phyloP scores from a whole-genome alignment of 2,113 vertebrate species.

The Triplophysa tibetana region DNA sequence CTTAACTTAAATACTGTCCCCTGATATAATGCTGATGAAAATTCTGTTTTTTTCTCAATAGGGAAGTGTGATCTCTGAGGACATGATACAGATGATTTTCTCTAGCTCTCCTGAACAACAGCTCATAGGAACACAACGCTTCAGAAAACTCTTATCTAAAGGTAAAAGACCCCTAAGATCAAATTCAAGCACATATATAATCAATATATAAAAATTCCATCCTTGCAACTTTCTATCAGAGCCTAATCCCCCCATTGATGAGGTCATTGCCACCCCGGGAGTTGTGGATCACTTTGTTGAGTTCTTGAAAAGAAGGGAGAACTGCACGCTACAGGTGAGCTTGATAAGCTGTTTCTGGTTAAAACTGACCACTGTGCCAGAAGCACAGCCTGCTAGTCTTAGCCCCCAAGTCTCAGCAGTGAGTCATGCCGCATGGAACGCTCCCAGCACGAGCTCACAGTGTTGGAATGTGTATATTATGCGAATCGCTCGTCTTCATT shows the following conservation, averaged over 20 bases:
- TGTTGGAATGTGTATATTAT: conserved; percentile 36
- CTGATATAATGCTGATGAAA: too few species aligned
- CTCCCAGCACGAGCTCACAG: conserved; percentile 21
- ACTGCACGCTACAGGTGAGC: conserved; percentile 94
- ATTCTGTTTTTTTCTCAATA: conserved; percentile 43
- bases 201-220: background rate
- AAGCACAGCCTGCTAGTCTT: background rate
- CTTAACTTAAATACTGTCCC: too few species aligned
- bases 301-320: conserved; percentile 95
- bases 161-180: conserved; percentile 65
- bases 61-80: conserved; percentile 88
- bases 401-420: conserved; percentile 1
- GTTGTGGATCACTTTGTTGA: conserved; percentile 97
- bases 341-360: background rate
- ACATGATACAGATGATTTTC: conserved; percentile 99
- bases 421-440: conserved; percentile 29
- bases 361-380: background rate
- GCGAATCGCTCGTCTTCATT: conserved; percentile 23
- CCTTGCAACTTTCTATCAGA: conserved; percentile 72
- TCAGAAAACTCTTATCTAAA: conserved; percentile 97
- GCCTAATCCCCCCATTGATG: conserved; percentile 96
- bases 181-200: background rate
- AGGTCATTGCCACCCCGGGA: conserved; percentile 92
- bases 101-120: conserved; percentile 93
- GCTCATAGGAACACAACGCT: conserved; percentile 95